Conservation (phyloP, 2,888 invertebrate genomes). For the Halictus quadricinctus region DNA sequence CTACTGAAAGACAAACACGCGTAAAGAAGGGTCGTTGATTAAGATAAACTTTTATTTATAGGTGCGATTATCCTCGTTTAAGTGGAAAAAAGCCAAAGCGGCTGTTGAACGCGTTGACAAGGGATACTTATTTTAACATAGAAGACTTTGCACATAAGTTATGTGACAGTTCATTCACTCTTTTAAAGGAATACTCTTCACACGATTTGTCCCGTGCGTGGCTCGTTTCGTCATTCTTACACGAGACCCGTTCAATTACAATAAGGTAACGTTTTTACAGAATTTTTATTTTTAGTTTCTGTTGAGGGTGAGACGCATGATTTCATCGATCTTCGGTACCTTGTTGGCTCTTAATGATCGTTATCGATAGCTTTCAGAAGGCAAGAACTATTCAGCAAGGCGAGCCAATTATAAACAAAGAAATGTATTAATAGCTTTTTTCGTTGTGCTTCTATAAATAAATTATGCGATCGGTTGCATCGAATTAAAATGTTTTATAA, state of each 20-base stretch:
- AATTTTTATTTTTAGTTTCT: background rate
- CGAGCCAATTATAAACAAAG: background rate
- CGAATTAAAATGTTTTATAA: background rate
- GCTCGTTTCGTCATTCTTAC: too few relatives aligned
- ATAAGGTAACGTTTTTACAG: background rate
- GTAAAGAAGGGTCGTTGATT: slow-evolving; percentile 56
- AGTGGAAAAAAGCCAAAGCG: slow-evolving; percentile 36
- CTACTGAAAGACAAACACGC: slow-evolving; percentile 39
- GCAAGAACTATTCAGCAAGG: background rate
- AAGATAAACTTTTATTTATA: slow-evolving; percentile 58
- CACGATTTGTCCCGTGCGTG: background rate
- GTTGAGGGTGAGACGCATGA: background rate
- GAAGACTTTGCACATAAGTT: slow-evolving; percentile 32
- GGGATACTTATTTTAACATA: slow-evolving; percentile 52
- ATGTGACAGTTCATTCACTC: slow-evolving; percentile 36
- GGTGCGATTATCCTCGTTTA: slow-evolving; percentile 49
- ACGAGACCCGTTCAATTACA: background rate
- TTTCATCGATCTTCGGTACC: background rate
- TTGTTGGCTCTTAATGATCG: background rate
- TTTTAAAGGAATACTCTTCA: slow-evolving; percentile 22
- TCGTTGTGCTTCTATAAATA: background rate
- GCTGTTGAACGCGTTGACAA: slow-evolving; percentile 46
- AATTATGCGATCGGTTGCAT: background rate
- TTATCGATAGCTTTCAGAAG: background rate
- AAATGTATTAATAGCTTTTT: background rate